A percentile compares a stretch with the other conserved stretches of the same genome.
phyloP scores from a whole-genome alignment of 2,888 invertebrate species.

The Heliconius cydno region DNA sequence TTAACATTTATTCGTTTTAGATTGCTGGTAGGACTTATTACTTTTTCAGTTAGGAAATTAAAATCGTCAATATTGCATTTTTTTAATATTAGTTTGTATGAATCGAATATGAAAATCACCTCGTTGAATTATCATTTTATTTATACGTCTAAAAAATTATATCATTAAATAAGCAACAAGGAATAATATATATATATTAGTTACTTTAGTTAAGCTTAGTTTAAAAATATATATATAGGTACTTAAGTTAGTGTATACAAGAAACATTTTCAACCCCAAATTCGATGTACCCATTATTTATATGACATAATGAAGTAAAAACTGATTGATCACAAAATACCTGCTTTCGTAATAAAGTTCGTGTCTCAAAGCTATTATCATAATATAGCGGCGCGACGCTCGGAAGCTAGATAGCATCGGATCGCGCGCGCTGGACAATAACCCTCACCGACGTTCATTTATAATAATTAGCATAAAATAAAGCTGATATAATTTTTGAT shows the following conservation, averaged over 20 bases:
- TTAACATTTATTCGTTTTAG: neutral
- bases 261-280: neutral
- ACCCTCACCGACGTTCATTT: conserved; percentile 75
- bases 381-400: conserved; percentile 77
- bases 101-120: no score
- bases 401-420: conserved; percentile 77
- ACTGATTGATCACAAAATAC: conserved; percentile 70
- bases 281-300: conserved; percentile 27
- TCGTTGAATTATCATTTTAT: no score
- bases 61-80: neutral
- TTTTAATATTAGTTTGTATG: no score
- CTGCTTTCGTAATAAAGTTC: conserved; percentile 71
- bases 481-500: conserved; percentile 58
- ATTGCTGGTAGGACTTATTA: neutral
- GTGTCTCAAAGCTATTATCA: conserved; percentile 77
- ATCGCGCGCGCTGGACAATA: conserved; percentile 81
- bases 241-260: no score
- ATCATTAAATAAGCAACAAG: no score
- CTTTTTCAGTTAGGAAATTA: neutral
- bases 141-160: no score
- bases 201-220: no score
- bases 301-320: conserved; percentile 53
- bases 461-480: conserved; percentile 73
- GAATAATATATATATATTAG: no score
- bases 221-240: no score